Evolutionary conservation across 1,140 invertebrate species (phyloP), one percentile per base, ranked within the genome.

Genomic region (Batillaria attramentaria): DNA sequence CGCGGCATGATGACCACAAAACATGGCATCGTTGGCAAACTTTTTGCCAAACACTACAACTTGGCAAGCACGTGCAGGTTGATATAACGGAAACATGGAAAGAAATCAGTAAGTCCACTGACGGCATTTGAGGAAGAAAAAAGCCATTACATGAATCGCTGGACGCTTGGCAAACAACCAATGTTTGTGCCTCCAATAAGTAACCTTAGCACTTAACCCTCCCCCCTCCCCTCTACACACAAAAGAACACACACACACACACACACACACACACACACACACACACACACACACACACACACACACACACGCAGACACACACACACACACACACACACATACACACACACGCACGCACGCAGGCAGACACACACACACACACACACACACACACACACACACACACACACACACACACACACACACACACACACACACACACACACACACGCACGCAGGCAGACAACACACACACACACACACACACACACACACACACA

Each of bases 241-340:
- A 50, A 13, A 13, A 13, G 10, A 50, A 50, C 24, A 50, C 10
- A 50, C 10, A 50, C 24, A 50, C 18, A 66, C 20, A 5, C 31
- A 66, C 2, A 41, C 35, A 41, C 66, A 24, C 66, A 41, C 37
- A 18, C 66, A 2, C 66, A 68, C 3, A 41, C 66, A 69, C 66
- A 69, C 66, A 69, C 35, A 69, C 66, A 69, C 66, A 41, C 35
- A 69, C 66, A 69, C 66, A 69, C 66, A 69, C 35, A 69, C 66
- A 69, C 66, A 69, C 35, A 69, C 66, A 69, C 66, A 69, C 37
- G 28, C 66, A 69, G 37, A 69, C 66, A 69, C 66, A 69, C 66
- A 68, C 66, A 68, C 66, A 68, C 37, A 41, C 66, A 39, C 13
- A 41, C 35, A 18, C 35, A 39, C 66, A 24, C 35, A 68, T 31